A percentile compares a stretch with the other conserved stretches of the same genome.
Conservation (phyloP, 2,888 invertebrate species). For the Nomada ruficornis region DNA sequence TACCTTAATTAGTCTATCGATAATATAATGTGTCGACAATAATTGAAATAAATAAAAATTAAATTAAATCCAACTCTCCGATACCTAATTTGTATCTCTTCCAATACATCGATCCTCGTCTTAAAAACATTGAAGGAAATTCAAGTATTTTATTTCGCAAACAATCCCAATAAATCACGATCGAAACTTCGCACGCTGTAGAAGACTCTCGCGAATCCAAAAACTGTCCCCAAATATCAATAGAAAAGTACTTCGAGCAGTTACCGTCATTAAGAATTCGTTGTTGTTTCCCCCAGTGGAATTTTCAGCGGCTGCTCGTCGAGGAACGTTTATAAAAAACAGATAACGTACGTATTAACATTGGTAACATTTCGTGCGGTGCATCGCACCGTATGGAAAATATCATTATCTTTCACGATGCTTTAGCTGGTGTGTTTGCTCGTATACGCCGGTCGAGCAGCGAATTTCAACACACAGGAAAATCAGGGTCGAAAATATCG, state of each 20-base stretch:
- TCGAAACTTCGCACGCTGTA: background rate
- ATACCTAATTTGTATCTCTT: too few relatives aligned
- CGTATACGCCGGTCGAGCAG: background rate
- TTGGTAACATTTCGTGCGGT: constrained; percentile 9
- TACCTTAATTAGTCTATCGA: constrained; percentile 11
- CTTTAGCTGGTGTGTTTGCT: constrained; percentile 29
- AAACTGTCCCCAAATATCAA: too few relatives aligned
- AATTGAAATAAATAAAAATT: background rate
- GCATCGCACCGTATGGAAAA: constrained; percentile 12
- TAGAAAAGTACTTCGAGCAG: too few relatives aligned
- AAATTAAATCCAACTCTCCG: too few relatives aligned
- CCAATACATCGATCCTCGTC: too few relatives aligned
- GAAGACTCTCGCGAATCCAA: too few relatives aligned
- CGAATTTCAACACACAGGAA: constrained; percentile 16
- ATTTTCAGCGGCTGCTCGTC: background rate
- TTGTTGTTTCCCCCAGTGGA: background rate
- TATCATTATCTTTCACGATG: constrained; percentile 35
- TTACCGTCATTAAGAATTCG: background rate
- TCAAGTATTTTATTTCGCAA: background rate
- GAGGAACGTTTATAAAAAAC: constrained; percentile 13
- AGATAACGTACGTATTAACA: constrained; percentile 10
- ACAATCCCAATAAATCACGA: background rate
- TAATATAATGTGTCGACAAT: background rate
- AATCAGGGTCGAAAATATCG: background rate
- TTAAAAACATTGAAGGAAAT: too few relatives aligned